A percentile compares a stretch with the other conserved stretches of the same genome.
Evolutionary conservation across 2,797 vertebrate genomes (phyloP).

Genomic region (Helicolenus hilgendorfi): DNA sequence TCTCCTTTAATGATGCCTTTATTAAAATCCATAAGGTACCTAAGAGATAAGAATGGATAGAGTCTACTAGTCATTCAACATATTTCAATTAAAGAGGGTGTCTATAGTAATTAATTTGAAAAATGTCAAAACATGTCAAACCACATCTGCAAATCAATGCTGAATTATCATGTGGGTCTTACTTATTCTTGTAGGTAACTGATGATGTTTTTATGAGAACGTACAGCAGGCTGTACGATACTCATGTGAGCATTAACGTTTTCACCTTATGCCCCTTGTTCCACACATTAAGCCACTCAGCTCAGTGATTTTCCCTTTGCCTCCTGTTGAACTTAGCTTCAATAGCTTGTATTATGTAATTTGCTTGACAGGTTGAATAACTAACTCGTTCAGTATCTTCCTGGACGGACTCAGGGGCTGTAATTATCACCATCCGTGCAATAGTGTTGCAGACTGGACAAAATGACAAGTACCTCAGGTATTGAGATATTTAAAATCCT

Average conservation of each 20-base stretch:
- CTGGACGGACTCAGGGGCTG: background rate
- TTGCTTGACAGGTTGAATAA: background rate
- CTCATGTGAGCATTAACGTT: background rate
- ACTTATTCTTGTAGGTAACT: background rate
- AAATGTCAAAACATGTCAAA: background rate
- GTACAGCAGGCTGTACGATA: background rate
- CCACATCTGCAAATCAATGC: background rate
- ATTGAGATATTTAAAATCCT: background rate
- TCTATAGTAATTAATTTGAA: background rate
- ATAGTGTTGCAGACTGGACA: background rate
- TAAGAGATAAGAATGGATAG: background rate
- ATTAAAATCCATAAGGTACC: background rate
- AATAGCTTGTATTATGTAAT: background rate
- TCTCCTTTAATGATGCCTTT: accelerated
- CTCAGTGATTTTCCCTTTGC: background rate
- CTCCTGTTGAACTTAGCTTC: background rate
- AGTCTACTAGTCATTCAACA: background rate
- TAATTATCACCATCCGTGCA: background rate
- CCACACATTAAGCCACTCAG: background rate
- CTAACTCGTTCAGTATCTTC: background rate
- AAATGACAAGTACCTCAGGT: background rate
- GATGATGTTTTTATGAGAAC: background rate
- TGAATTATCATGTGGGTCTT: background rate
- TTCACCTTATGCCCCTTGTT: background rate
- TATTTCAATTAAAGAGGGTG: background rate